Conservation (phyloP, 2,797 vertebrate genomes). For the Staurois parvus region DNA sequence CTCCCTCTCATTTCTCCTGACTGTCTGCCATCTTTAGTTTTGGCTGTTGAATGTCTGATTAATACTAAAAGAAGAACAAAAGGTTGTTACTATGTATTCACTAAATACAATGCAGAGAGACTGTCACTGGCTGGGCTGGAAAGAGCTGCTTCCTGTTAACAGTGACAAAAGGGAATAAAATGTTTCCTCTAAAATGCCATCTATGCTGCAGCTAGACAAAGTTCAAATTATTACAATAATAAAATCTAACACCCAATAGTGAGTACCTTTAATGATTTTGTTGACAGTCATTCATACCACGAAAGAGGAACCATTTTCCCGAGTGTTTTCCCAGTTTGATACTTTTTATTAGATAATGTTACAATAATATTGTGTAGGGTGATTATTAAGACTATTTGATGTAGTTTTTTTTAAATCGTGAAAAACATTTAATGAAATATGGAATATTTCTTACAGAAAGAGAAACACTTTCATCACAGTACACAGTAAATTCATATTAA, state of each 20-base stretch:
- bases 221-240: slow-evolving; percentile 2
- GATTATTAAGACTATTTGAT: no score
- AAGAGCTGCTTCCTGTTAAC: slow-evolving; percentile 48
- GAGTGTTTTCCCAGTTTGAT: not conserved
- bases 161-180: slow-evolving; percentile 23
- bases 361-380: no score
- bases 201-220: not conserved
- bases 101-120: slow-evolving; percentile 43
- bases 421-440: no score
- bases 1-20: slow-evolving; percentile 10
- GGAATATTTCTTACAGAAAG: no score
- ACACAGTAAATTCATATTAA: no score
- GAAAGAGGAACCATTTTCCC: not conserved
- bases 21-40: slow-evolving; percentile 29
- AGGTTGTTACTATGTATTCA: slow-evolving; percentile 24
- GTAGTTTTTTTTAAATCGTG: no score
- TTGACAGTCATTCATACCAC: no score
- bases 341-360: no score
- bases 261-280: not conserved
- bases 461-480: no score
- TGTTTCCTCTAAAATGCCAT: slow-evolving; percentile 19
- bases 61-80: slow-evolving; percentile 17
- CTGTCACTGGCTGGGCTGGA: slow-evolving; percentile 41
- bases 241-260: not conserved
- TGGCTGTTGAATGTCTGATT: not conserved